Evolutionary conservation across 2,113 vertebrate species (phyloP).

Genomic region (Scolopax mira): DNA sequence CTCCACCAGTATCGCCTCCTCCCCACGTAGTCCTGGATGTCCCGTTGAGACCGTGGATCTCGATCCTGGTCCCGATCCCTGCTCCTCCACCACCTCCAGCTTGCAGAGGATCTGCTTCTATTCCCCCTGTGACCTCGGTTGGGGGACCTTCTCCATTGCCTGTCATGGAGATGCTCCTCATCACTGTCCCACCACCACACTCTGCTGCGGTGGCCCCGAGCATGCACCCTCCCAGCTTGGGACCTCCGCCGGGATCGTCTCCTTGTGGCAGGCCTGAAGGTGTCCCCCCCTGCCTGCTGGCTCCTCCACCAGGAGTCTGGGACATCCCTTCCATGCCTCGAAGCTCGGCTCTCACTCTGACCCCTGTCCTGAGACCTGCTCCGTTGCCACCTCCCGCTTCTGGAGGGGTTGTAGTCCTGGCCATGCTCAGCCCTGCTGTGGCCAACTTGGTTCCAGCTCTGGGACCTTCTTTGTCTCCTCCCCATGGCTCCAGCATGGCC

Average conservation of each 20-base stretch:
- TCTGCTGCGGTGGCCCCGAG: neutral
- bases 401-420: no score
- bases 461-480: neutral
- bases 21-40: no score
- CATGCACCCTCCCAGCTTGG: neutral
- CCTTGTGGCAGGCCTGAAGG: neutral
- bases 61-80: neutral
- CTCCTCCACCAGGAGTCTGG: neutral
- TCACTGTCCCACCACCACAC: neutral
- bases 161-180: no score
- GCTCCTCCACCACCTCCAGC: neutral
- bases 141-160: neutral
- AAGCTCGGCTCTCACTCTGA: accelerated
- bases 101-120: neutral
- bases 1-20: no score
- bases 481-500: accelerated
- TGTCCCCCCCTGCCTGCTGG: neutral
- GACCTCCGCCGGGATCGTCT: neutral
- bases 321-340: accelerated
- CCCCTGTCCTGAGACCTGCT: neutral
- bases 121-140: neutral
- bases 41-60: no score
- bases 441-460: no score
- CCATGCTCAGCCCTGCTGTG: neutral
- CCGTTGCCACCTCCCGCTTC: neutral